Percentiles rank a stretch among this genome's conserved stretches.
These are phyloP conservation scores for Artemia sinica DNA, from an alignment of 2,888 invertebrate species.

Conservation along the genomic window DNA sequence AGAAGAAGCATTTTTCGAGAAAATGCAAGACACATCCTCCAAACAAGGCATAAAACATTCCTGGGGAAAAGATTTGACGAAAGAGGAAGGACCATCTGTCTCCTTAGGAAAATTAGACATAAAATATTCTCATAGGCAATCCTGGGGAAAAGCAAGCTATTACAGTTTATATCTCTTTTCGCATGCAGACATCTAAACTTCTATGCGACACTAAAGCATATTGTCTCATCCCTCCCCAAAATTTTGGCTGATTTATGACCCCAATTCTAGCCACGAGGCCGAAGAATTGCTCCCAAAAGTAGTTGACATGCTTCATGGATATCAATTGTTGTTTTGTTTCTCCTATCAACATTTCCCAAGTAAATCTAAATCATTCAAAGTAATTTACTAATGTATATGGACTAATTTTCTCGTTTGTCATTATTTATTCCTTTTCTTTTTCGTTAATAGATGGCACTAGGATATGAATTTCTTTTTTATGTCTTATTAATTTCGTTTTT, in stretches of 20 bases:
- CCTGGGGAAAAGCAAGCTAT: neutral
- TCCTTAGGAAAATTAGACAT: constrained; percentile 9
- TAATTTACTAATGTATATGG: too few relatives aligned
- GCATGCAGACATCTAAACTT: constrained; percentile 12
- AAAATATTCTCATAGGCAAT: constrained; percentile 14
- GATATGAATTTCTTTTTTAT: too few relatives aligned
- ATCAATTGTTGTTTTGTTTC: too few relatives aligned
- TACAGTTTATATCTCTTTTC: constrained; percentile 10
- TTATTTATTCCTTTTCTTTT: too few relatives aligned
- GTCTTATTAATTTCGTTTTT: too few relatives aligned
- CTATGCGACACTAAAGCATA: neutral
- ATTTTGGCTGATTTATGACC: constrained; percentile 10
- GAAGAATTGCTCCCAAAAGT: constrained; percentile 1
- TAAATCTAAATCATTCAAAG: too few relatives aligned
- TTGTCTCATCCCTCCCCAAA: neutral
- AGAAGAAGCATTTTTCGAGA: neutral
- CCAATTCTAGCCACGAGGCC: constrained; percentile 1
- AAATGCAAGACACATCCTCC: constrained; percentile 13
- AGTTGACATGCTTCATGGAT: too few relatives aligned
- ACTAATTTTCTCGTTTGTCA: too few relatives aligned
- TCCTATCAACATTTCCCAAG: too few relatives aligned
- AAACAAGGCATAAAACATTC: constrained; percentile 12
- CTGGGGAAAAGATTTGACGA: constrained; percentile 5
- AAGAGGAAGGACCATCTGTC: constrained; percentile 8
- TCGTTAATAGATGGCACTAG: too few relatives aligned